Evolutionary conservation across 2,113 vertebrate species (phyloP), one percentile per base, ranked within the genome.

Genomic region (Hucho hucho): DNA sequence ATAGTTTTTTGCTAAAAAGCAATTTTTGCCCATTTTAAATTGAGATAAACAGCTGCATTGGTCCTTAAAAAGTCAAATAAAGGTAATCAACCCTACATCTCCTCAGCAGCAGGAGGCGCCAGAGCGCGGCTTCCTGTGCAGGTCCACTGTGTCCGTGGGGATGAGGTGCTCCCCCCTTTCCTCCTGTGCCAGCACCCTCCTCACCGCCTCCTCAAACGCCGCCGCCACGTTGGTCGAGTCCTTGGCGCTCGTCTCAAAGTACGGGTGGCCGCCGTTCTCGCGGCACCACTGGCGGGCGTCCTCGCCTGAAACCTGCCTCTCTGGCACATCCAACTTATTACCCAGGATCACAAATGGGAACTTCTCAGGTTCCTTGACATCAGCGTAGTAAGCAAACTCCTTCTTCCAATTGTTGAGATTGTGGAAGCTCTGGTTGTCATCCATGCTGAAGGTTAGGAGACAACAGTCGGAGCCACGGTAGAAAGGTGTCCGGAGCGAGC

Each of bases 381-480:
- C 96, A 7, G 96, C 97, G 2, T 98, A 99, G 86, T 96, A 98
- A 43, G 95, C 86, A 86, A 98, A 99, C 91, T 99, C 98, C 86
- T 97, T 99, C 92, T 96, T 98, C 97, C 97, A 99, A 92, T 97
- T 97, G 79, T 80, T 88, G 84, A 99, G 87, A 89, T 98, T 99
- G 81, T 89, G 92, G 87, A 99, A 98, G 85, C 96, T 98, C 77
- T 99, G 97, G 12, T 94, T 94, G 79, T 99, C 97, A 58, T 99
- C 96, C 63, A 99, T 91, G 0, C 97, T 97, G 81, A 98, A 99
- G 64, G 97, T 98, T 64, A 99, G 95, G 82, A 99, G 92, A 88
- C 97, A 99, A 92, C 97, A 98, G 92, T 98, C 97, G 20, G 98
- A 98, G 80, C 97, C 97, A 72, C 97, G 94, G 74, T 97, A 99